Percentiles rank a stretch among this genome's conserved stretches.
Conservation (phyloP, 1,140 invertebrate genomes). For the Vollenhovia emeryi region DNA sequence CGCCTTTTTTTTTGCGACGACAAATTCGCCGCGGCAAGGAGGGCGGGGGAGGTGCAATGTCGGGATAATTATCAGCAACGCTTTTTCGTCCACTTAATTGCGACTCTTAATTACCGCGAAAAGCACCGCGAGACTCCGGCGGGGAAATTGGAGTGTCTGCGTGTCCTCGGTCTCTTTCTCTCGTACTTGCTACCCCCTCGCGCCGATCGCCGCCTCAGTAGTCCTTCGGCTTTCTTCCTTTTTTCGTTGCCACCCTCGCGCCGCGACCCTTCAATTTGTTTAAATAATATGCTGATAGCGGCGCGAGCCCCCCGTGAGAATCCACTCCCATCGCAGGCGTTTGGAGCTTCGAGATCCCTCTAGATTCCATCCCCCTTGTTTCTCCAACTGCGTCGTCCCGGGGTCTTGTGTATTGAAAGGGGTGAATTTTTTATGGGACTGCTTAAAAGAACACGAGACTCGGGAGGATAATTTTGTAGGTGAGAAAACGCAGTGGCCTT, state of each 20-base stretch:
- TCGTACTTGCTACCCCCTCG: not conserved
- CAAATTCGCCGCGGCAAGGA: constrained; percentile 22
- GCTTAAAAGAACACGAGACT: not conserved
- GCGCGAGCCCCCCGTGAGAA: not conserved
- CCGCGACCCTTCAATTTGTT: constrained; percentile 20
- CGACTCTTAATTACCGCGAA: constrained; percentile 57
- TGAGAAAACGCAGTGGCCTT: not conserved
- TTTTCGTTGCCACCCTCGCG: not conserved
- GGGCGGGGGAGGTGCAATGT: not conserved
- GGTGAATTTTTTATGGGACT: constrained; percentile 6
- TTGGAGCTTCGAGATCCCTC: constrained; percentile 17
- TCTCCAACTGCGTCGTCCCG: not conserved
- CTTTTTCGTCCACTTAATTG: constrained; percentile 47
- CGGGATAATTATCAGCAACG: constrained; percentile 45
- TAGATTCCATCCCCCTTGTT: not conserved
- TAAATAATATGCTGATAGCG: constrained; percentile 50
- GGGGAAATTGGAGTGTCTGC: constrained; percentile 49
- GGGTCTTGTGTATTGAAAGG: constrained; percentile 40
- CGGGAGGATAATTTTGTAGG: constrained; percentile 3
- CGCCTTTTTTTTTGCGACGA: not conserved
- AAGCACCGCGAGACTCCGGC: constrained; percentile 38
- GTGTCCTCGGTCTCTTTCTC: constrained; percentile 12
- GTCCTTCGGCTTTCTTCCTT: not conserved
- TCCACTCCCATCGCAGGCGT: not conserved
- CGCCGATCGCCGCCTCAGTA: constrained; percentile 8